These are phyloP conservation scores for Mormyrus lacerda DNA, from an alignment of 2,113 vertebrate genomes.

Conservation along the genomic window DNA sequence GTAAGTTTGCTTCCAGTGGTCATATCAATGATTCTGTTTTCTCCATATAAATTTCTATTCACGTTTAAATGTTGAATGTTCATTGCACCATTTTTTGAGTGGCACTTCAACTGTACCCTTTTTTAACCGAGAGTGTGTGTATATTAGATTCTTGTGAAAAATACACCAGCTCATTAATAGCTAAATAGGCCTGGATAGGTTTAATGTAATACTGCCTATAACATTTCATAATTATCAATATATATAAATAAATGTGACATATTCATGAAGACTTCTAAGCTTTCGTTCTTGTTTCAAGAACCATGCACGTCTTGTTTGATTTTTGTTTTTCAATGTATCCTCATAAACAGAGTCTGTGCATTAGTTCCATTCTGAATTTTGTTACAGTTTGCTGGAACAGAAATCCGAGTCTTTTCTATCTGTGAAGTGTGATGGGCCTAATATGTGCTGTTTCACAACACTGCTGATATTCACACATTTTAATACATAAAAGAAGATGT, in stretches of 20 bases:
- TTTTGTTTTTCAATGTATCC: constrained; percentile 48
- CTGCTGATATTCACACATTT: neutral
- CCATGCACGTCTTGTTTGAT: neutral
- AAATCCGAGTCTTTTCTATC: constrained; percentile 39
- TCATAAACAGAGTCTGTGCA: constrained; percentile 49
- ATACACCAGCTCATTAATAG: neutral
- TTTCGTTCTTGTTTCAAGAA: neutral
- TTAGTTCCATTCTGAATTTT: constrained; percentile 45
- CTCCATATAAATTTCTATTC: neutral
- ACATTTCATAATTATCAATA: neutral
- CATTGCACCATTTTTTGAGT: neutral
- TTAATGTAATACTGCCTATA: neutral
- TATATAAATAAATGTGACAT: neutral
- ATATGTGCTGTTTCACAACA: neutral
- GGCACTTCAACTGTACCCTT: neutral
- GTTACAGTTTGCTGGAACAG: constrained; percentile 45
- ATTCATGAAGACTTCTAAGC: neutral
- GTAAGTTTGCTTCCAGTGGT: neutral
- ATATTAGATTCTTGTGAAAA: constrained; percentile 1
- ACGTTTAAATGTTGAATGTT: neutral
- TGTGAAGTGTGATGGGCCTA: neutral
- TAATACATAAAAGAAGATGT: neutral
- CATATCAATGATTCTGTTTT: constrained; percentile 4
- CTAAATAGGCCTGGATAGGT: neutral
- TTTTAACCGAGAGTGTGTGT: neutral